A percentile compares a stretch with the other conserved stretches of the same genome.
Conservation (phyloP, 1,140 invertebrate genomes). For the Melitaea cinxia region DNA sequence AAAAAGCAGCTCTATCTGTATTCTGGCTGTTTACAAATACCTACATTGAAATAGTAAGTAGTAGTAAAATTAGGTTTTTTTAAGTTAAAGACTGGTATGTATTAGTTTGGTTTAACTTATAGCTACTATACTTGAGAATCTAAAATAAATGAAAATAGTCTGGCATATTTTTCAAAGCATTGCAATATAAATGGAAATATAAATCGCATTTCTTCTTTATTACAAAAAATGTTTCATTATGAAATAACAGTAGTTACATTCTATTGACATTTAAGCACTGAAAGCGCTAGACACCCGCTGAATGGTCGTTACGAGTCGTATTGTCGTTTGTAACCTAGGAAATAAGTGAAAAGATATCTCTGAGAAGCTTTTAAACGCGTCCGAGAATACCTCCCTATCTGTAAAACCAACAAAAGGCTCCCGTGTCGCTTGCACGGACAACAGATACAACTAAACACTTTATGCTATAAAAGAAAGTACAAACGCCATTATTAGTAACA, state of each 20-base stretch:
- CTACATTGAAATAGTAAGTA: too few relatives aligned
- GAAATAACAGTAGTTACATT: constrained; percentile 36
- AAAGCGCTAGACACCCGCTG: constrained; percentile 48
- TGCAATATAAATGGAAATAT: neutral
- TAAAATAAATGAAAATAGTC: neutral
- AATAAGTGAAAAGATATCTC: constrained; percentile 65
- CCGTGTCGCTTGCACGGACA: constrained; percentile 70
- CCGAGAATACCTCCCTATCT: constrained; percentile 63
- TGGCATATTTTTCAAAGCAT: neutral
- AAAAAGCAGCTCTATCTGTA: too few relatives aligned
- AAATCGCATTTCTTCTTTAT: constrained; percentile 14
- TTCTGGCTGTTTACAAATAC: too few relatives aligned
- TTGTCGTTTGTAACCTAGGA: constrained; percentile 57
- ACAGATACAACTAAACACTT: constrained; percentile 77
- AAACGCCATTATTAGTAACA: constrained; percentile 77
- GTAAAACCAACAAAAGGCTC: constrained; percentile 67
- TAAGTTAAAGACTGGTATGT: too few relatives aligned
- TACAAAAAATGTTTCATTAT: constrained; percentile 34
- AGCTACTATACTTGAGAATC: too few relatives aligned
- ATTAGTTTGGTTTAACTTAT: too few relatives aligned
- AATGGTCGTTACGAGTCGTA: constrained; percentile 51
- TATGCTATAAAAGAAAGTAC: constrained; percentile 73
- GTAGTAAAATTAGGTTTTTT: too few relatives aligned
- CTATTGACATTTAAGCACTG: constrained; percentile 50
- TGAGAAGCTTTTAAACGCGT: constrained; percentile 67